Evolutionary conservation across 2,113 vertebrate genomes (phyloP).

Genomic region (Lophius piscatorius): DNA sequence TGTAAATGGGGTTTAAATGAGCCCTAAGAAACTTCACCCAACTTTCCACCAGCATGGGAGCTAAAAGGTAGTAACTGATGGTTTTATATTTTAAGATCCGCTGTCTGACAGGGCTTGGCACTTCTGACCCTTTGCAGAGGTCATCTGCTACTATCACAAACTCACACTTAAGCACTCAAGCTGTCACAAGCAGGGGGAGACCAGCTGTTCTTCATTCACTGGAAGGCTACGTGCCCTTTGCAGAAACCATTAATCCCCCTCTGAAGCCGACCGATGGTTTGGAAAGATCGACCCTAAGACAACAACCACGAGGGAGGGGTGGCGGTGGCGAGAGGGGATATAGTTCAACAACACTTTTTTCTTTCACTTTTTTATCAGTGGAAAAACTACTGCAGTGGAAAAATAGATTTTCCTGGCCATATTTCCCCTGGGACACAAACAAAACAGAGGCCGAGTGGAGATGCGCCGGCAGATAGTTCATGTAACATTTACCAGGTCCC

Average conservation of each 20-base stretch:
- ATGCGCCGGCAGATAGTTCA: slow-evolving; percentile 63
- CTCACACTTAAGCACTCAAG: slow-evolving; percentile 36
- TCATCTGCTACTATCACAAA: slow-evolving; percentile 41
- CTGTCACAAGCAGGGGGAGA: slow-evolving; percentile 62
- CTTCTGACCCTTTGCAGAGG: slow-evolving; percentile 41
- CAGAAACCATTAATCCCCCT: not conserved
- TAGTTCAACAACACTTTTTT: slow-evolving; percentile 33
- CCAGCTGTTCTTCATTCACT: slow-evolving; percentile 73
- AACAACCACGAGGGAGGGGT: slow-evolving; percentile 12
- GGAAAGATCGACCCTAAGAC: slow-evolving; percentile 67
- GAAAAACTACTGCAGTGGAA: slow-evolving; percentile 45
- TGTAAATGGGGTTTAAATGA: no score
- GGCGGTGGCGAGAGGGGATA: slow-evolving; percentile 3
- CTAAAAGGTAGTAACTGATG: not conserved
- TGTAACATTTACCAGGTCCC: slow-evolving; percentile 65
- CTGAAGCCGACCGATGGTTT: no score
- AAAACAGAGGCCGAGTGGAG: slow-evolving; percentile 48
- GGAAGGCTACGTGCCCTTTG: slow-evolving; percentile 43
- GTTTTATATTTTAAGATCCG: not conserved
- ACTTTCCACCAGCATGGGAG: no score
- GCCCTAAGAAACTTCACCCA: no score
- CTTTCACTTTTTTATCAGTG: slow-evolving; percentile 16
- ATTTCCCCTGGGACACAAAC: slow-evolving; percentile 62
- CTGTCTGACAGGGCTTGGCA: slow-evolving; percentile 17
- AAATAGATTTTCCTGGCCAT: slow-evolving; percentile 57